Base-by-base conservation (phyloP, 1,140 invertebrate species). In the Orussus abietinus region DNA sequence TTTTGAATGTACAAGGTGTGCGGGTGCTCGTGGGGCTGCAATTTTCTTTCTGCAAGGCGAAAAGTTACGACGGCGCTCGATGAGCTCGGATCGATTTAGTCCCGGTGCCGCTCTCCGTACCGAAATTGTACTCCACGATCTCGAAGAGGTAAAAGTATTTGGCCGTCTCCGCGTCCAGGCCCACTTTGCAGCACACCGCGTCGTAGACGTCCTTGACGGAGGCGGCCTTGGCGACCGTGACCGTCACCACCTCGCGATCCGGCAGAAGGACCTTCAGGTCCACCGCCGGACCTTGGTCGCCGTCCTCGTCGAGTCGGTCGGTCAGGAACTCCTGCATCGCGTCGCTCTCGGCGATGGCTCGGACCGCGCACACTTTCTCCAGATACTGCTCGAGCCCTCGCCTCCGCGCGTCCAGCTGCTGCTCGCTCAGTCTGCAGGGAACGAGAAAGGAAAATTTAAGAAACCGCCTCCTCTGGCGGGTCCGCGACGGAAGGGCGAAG, bases 1-100 rank as follows among this genome's bases (percentile, higher is more conserved):
- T 99, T 99, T 75, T 98, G 94, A 52, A 99, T 95, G 69, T 99
- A 99, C 33, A 99, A 77, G 57, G 94, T 92, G 72, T 99, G 95
- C 0, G 95, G 95, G 49, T 93, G 91, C 75, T 99, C 96, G 62
- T 88, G 85, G 2, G 89, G 82, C 54, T 92, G 88, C 33, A 99
- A 72, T 74, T 97, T 97, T 36, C 96, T 80, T 72, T 98, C 94
- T 92, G 71, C 25, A 75, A 72, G 50, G 30, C 26, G 56, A 70
- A 65, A 42, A 20, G 4, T 10, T 20, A 38, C 3, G 10, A 31
- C 14, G 9, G 14, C 12, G 6, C 19, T n/a, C n/a, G n/a, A n/a
- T n/a, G n/a, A n/a, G n/a, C n/a, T n/a, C n/a, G n/a, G n/a, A n/a
- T n/a, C n/a, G n/a, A n/a, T n/a, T n/a, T n/a, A n/a, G n/a, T n/a